Conservation (phyloP, 1,140 invertebrate species). For the Bombus sylvicola region DNA sequence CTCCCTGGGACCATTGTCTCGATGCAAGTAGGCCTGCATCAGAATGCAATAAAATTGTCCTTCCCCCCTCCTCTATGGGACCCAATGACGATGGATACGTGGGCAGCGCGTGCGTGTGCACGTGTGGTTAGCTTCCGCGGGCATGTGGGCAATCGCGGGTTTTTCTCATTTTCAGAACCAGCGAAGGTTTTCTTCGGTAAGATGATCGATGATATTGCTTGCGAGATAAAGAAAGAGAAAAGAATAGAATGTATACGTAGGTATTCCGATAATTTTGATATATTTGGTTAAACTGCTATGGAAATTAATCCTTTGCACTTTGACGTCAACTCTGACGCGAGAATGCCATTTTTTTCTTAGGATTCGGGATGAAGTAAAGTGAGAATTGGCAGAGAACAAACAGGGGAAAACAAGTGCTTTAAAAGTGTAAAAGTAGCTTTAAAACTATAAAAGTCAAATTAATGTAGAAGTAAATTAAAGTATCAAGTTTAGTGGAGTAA, state of each 20-base stretch:
- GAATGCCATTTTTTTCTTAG: no score
- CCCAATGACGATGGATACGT: not conserved
- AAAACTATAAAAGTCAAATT: no score
- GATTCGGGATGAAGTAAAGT: no score
- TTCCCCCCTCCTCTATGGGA: no score
- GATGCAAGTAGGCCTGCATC: constrained; percentile 59
- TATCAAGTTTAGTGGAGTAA: no score
- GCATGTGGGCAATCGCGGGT: not conserved
- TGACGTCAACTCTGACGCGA: no score
- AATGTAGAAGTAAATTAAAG: no score
- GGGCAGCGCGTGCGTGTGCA: constrained; percentile 13
- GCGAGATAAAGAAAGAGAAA: no score
- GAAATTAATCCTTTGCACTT: no score
- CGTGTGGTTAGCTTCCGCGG: not conserved
- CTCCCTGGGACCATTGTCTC: constrained; percentile 55
- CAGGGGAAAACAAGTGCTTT: no score
- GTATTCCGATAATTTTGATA: not conserved
- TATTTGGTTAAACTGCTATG: not conserved
- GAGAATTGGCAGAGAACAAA: no score
- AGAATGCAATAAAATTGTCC: constrained; percentile 63
- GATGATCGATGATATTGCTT: not conserved
- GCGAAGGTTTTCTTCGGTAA: not conserved
- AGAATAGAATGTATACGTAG: not conserved
- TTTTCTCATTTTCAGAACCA: not conserved
- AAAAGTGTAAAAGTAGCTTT: no score